These are phyloP conservation scores for Apantesis nais DNA, from an alignment of 2,888 invertebrate genomes.

Conservation along the genomic window DNA sequence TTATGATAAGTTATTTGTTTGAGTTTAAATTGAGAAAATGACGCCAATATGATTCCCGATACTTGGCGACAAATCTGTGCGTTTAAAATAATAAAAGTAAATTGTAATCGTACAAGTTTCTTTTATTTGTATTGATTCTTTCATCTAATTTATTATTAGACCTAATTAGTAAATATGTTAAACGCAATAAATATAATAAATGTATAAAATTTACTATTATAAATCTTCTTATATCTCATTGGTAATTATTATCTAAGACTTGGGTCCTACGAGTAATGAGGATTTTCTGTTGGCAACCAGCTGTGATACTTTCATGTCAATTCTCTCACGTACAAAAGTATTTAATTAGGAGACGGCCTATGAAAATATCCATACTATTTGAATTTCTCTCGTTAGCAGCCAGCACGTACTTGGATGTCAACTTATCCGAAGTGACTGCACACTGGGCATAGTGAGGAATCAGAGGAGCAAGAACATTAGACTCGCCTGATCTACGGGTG, in stretches of 20 bases:
- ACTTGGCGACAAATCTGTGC: too few species aligned
- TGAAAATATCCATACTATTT: neutral
- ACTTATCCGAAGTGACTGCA: too few species aligned
- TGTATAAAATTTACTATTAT: neutral
- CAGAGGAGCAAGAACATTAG: too few species aligned
- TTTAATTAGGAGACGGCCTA: neutral
- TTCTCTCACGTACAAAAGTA: neutral
- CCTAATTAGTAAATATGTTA: neutral
- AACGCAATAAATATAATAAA: neutral
- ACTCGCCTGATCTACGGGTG: too few species aligned
- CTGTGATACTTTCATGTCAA: neutral
- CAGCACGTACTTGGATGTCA: too few species aligned
- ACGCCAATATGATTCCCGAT: too few species aligned
- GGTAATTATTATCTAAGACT: neutral
- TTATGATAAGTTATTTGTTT: too few species aligned
- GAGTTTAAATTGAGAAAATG: too few species aligned
- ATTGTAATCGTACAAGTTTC: too few species aligned
- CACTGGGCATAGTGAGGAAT: neutral
- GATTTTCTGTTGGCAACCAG: neutral
- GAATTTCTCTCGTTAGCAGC: neutral
- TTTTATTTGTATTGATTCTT: neutral
- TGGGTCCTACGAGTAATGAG: neutral
- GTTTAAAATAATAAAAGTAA: too few species aligned
- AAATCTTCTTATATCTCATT: neutral
- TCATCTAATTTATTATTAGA: neutral